Evolutionary conservation across 2,888 invertebrate genomes (phyloP).

Genomic region (Catocala sponsa): DNA sequence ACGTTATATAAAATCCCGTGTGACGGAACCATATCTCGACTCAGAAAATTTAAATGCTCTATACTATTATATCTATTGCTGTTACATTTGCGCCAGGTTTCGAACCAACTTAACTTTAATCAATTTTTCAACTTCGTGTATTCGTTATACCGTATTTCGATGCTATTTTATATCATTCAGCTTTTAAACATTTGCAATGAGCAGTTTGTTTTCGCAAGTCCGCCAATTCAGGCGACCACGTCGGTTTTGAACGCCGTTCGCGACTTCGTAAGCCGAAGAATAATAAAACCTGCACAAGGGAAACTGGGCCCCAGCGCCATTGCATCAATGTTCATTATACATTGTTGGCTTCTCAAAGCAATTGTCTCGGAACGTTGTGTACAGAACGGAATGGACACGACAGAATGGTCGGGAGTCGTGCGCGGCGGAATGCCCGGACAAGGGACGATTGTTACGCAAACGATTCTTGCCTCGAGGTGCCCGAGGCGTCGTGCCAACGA

Average conservation of each 20-base stretch:
- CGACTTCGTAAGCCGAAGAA: constrained; percentile 14
- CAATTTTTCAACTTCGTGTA: constrained; percentile 1
- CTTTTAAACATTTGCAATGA: constrained; percentile 24
- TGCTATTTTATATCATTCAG: constrained; percentile 16
- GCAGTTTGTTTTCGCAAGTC: constrained; percentile 35
- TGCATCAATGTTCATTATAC: constrained; percentile 20
- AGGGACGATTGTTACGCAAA: constrained; percentile 55
- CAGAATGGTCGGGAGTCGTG: constrained; percentile 52
- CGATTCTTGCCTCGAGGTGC: constrained; percentile 45
- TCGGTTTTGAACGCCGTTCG: constrained; percentile 31
- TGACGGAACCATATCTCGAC: no score
- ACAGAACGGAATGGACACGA: constrained; percentile 49
- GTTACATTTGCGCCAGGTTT: no score
- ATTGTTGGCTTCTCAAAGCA: constrained; percentile 28
- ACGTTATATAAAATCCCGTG: no score
- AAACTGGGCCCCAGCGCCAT: constrained; percentile 21
- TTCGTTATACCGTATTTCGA: not conserved
- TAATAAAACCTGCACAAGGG: constrained; percentile 18
- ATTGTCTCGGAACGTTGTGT: constrained; percentile 47
- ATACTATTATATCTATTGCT: no score
- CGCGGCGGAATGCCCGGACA: constrained; percentile 50
- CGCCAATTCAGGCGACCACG: constrained; percentile 30
- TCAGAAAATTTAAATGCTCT: no score
- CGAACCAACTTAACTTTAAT: no score
- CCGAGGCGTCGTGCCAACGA: constrained; percentile 44